Conservation (phyloP, 35 echinoderm and acorn worm species). For the Apostichopus parvimensis region DNA sequence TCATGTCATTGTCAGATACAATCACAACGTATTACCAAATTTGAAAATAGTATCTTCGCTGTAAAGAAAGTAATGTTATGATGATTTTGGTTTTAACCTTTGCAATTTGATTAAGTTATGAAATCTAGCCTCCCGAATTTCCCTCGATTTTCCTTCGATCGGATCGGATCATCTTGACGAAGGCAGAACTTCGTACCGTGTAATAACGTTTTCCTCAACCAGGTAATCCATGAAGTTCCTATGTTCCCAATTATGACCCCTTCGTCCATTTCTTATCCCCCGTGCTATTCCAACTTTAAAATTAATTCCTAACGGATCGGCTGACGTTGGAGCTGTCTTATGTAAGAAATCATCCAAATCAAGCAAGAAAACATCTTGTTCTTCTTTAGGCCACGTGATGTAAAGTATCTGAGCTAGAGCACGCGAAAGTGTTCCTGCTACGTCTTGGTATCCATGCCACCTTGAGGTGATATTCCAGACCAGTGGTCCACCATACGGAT, state of each 20-base stretch:
- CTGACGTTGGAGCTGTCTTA: too few relatives aligned
- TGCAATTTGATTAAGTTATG: too few relatives aligned
- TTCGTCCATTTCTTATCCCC: background rate
- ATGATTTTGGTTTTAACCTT: too few relatives aligned
- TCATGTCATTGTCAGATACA: too few relatives aligned
- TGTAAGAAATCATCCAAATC: background rate
- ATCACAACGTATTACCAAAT: too few relatives aligned
- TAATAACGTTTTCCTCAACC: constrained; percentile 19
- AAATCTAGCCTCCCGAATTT: too few relatives aligned
- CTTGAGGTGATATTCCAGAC: constrained; percentile 30
- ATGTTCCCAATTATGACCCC: background rate
- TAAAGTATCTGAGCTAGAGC: constrained; percentile 31
- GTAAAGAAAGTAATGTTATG: too few relatives aligned
- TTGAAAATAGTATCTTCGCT: too few relatives aligned
- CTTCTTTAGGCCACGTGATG: constrained; percentile 33
- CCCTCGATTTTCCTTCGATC: too few relatives aligned
- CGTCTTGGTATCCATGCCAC: constrained; percentile 32
- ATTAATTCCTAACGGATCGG: background rate
- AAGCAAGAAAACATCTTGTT: constrained; percentile 1
- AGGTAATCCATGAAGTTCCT: constrained; percentile 29
- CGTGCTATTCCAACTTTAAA: background rate
- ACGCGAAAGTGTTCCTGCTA: background rate
- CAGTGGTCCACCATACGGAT: constrained; percentile 43
- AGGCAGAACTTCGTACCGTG: background rate
- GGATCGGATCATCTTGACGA: too few relatives aligned